Evolutionary conservation across 2,113 vertebrate species (phyloP), one percentile per base, ranked within the genome.

Genomic region (Balaenoptera acutorostrata): DNA sequence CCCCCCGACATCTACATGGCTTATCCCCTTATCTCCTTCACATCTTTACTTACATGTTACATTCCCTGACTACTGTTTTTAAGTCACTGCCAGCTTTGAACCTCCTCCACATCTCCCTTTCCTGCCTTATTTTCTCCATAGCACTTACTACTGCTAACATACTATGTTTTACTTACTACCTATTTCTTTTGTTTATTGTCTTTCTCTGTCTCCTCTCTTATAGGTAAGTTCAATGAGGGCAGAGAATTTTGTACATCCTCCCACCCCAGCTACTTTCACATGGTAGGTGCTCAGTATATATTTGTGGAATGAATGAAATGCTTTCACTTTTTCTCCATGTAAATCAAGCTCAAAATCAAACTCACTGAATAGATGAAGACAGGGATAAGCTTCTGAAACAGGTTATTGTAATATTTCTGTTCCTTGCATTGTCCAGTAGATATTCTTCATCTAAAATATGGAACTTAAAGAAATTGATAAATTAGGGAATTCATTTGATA

Each of bases 221-320:
- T 63, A 5, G 63, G 10, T 85, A 49, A 81, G 29, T 23, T 61
- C 20, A n/a, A 3, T 15, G 59, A 86, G 17, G 52, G 21, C 41
- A 69, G 36, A 14, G 36, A 41, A 44, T 89, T 61, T 91, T 72
- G 5, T 82, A 25, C 44, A n/a, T 88, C 15, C 13, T 64, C 46
- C 27, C 21, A 92, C 11, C 12, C 36, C 52, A 68, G 74, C 55
- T 82, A 14, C 69, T 80, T 95, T 80, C 71, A 57, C 20, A 33
- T 21, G 63, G 61, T 77, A 78, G 87, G 14, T 87, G 11, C 72
- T 90, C 52, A 41, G 10, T 15, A 55, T 88, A 8, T 82, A 29
- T 97, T 86, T 97, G 66, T 74, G 87, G 57, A 81, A 57, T 94
- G 72, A 86, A 44, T 94, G 84, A 92, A 88, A 57, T 63, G 10